phyloP scores from a whole-genome alignment of 2,113 vertebrate species.

The Telmatochromis brichardi region DNA sequence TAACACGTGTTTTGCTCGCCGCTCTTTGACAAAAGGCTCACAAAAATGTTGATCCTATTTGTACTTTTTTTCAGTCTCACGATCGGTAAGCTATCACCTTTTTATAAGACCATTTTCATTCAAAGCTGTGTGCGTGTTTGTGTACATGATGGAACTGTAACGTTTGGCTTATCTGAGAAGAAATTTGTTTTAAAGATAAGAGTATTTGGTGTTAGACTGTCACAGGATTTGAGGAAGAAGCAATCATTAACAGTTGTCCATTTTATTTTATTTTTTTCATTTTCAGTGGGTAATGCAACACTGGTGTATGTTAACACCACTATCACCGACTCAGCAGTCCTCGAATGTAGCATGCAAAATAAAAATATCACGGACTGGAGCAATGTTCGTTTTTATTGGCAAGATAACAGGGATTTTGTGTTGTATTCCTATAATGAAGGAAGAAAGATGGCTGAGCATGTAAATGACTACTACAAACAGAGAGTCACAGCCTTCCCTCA shows the following conservation, averaged over 20 bases:
- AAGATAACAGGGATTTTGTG: neutral
- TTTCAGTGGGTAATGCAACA: neutral
- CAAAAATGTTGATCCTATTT: neutral
- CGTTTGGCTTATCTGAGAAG: neutral
- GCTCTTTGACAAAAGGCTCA: neutral
- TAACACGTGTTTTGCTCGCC: neutral
- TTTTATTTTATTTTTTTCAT: neutral
- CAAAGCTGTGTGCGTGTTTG: neutral
- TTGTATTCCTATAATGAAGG: neutral
- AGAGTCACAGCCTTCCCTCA: neutral
- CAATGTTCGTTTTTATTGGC: neutral
- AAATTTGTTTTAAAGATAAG: rapidly evolving
- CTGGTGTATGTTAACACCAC: neutral
- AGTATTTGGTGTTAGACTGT: neutral
- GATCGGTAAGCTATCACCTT: neutral
- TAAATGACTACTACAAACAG: neutral
- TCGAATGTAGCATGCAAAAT: rapidly evolving
- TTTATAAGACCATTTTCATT: neutral
- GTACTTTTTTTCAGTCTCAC: neutral
- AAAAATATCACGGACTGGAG: neutral
- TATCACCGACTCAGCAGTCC: neutral
- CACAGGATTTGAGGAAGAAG: neutral
- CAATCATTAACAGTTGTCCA: neutral
- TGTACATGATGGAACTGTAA: neutral
- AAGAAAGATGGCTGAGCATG: neutral